Percentiles rank a stretch among this genome's conserved stretches.
These are phyloP conservation scores for Tetramorium parvispinum DNA, from an alignment of 1,140 invertebrate species.

Conservation along the genomic window DNA sequence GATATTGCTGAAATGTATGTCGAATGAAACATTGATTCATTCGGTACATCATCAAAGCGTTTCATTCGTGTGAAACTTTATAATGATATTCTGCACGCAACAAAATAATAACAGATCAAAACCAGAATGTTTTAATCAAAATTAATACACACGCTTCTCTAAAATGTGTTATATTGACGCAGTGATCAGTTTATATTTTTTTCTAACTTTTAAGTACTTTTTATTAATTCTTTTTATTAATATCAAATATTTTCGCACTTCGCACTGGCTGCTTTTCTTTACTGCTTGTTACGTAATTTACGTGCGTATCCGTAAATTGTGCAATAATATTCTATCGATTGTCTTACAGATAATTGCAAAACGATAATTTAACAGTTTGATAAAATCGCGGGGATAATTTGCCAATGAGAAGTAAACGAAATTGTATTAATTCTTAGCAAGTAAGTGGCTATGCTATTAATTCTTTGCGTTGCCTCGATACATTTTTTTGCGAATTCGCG, in stretches of 20 bases:
- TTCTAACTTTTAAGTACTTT: not conserved
- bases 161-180: conserved; percentile 9
- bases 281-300: conserved; percentile 33
- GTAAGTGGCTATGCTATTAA: conserved; percentile 54
- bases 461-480: conserved; percentile 37
- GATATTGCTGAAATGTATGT: conserved; percentile 41
- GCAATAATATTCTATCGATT: conserved; percentile 45
- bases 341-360: conserved; percentile 56
- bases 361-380: conserved; percentile 55
- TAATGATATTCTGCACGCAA: conserved; percentile 10
- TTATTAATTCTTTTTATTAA: conserved; percentile 52
- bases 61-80: conserved; percentile 34
- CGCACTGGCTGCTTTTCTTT: not conserved
- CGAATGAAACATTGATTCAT: conserved; percentile 15
- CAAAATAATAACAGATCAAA: conserved; percentile 12
- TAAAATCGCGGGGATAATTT: conserved; percentile 49
- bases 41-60: conserved; percentile 15
- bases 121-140: conserved; percentile 32
- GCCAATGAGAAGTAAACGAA: conserved; percentile 56
- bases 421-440: conserved; percentile 53
- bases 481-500: conserved; percentile 41
- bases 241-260: conserved; percentile 30
- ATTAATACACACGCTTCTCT: conserved; percentile 14
- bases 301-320: not conserved
- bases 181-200: conserved; percentile 18